Base-by-base conservation (phyloP, 2,888 invertebrate genomes). In the Dicyrtomina minuta region DNA sequence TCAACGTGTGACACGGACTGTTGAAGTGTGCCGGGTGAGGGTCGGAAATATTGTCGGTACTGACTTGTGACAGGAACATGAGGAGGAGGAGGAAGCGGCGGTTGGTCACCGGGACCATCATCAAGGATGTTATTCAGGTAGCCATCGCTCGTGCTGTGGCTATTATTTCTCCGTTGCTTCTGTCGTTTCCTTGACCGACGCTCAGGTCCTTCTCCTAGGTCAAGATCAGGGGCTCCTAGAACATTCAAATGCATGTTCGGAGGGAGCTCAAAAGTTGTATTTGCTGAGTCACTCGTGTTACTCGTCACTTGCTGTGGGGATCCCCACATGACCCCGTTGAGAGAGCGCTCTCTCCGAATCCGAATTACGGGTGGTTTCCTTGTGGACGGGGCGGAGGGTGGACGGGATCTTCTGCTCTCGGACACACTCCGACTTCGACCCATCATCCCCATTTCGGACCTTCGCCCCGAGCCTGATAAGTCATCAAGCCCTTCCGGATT, bases 251-350 rank as follows among this genome's bases (percentile, higher is more conserved):
- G n/a, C n/a, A n/a, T n/a, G n/a, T n/a, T n/a, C n/a, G n/a, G n/a
- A n/a, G n/a, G n/a, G n/a, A 46, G 17, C 1, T 64, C 60, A 1
- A 39, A 12, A 1, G 60, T 51, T 15, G 60, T 70, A 17, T 58
- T 56, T 17, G 70, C 66, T 4, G 67, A 61, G 10, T 58, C 68
- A 46, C 67, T 67, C 17, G 71, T 61, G n/a, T n/a, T n/a, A n/a
- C n/a, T n/a, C 20, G 58, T 53, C 41, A 59, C 13, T n/a, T 67
- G 67, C 26, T 68, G 67, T 1, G 71, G 71, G 5, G 71, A 68
- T 3, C 71, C 68, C 67, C 71, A 71, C n/a, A 64, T 59, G 41
- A 65, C 46, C 5, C 70, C 73, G 49, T 73, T 71, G 4, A 73
- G 51, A 0, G 71, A 71, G 13, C 51, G n/a, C 12, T 73, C 72